phyloP scores from a whole-genome alignment of 2,888 invertebrate species.

The Crioceris asparagi region DNA sequence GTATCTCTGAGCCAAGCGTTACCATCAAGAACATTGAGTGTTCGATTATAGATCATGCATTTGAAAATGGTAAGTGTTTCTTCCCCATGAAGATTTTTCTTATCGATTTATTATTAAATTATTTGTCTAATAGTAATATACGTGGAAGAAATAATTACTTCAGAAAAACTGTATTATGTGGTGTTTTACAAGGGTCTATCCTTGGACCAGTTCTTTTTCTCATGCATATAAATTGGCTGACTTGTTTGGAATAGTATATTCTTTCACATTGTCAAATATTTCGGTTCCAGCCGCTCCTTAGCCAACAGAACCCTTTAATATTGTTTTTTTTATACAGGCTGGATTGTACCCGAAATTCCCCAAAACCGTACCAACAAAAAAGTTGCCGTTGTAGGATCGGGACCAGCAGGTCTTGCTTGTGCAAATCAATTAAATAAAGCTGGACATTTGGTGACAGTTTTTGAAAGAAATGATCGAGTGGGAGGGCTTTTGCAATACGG shows the following conservation, averaged over 20 bases:
- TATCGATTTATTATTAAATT: too few relatives aligned
- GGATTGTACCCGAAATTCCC: slow-evolving; percentile 44
- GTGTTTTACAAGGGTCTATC: too few relatives aligned
- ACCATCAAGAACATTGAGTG: slow-evolving; percentile 99
- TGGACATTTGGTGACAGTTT: slow-evolving; percentile 93
- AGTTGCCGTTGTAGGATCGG: slow-evolving; percentile 71
- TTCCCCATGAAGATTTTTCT: too few relatives aligned
- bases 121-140: too few relatives aligned
- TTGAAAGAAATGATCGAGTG: slow-evolving; percentile 89
- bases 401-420: slow-evolving; percentile 89
- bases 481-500: slow-evolving; percentile 96
- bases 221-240: too few relatives aligned
- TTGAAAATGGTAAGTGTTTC: slow-evolving; percentile 64
- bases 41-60: slow-evolving; percentile 96
- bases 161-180: neutral
- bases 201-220: too few relatives aligned
- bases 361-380: slow-evolving; percentile 28
- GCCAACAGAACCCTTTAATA: slow-evolving; percentile 34
- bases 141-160: neutral
- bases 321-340: slow-evolving; percentile 53
- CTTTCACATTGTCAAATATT: too few relatives aligned
- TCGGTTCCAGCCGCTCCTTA: too few relatives aligned
- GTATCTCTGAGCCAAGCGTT: slow-evolving; percentile 90
- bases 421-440: slow-evolving; percentile 96
- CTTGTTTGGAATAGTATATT: too few relatives aligned